Evolutionary conservation across 1,140 invertebrate genomes (phyloP).

Genomic region (Sitobion miscanthi): DNA sequence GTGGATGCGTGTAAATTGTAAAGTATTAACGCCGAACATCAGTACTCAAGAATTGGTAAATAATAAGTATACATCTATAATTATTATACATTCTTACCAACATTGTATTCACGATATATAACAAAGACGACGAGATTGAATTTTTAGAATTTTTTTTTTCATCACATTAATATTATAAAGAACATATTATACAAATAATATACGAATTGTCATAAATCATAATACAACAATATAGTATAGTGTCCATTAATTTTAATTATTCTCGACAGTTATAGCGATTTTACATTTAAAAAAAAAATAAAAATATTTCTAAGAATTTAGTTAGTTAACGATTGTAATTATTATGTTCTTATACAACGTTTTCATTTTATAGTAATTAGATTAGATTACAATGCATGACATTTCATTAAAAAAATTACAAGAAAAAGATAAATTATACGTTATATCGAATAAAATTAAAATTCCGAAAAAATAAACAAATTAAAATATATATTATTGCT

Average conservation of each 20-base stretch:
- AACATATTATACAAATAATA: not conserved
- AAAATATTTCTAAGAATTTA: conserved; percentile 28
- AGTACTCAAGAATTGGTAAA: conserved; percentile 35
- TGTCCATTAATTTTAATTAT: not conserved
- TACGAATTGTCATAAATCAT: not conserved
- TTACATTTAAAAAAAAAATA: conserved; percentile 31
- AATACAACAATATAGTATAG: not conserved
- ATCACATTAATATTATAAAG: not conserved
- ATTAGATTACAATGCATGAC: conserved; percentile 2
- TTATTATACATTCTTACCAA: conserved; percentile 1
- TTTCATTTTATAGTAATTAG: conserved; percentile 21
- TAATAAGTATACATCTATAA: conserved; percentile 2
- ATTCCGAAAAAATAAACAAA: conserved; percentile 23
- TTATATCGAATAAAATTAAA: not conserved
- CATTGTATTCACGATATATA: not conserved
- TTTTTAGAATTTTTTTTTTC: not conserved
- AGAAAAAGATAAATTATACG: conserved; percentile 8
- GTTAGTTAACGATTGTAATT: conserved; percentile 4
- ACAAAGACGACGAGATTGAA: not conserved
- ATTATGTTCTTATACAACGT: not conserved
- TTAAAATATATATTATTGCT: not conserved
- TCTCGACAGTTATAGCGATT: not conserved
- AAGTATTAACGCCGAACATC: not conserved
- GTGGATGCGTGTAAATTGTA: not conserved
- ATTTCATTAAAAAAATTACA: conserved; percentile 6